Conservation (phyloP, 2,113 vertebrate species). For the Balaeniceps rex region DNA sequence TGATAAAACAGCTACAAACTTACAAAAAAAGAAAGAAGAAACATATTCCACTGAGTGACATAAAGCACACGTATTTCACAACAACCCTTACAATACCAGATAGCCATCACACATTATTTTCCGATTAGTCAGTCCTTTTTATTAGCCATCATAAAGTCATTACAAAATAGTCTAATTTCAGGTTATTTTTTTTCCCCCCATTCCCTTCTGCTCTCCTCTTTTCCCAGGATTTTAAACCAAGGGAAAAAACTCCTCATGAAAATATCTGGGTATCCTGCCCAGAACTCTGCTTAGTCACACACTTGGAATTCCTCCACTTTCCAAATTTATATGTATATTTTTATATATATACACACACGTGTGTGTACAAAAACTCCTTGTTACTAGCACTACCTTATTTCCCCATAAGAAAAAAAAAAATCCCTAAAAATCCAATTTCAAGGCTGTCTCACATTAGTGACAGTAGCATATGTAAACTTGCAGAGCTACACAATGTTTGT, state of each 20-base stretch:
- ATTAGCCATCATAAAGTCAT: background rate
- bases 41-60: background rate
- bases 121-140: background rate
- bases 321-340: background rate
- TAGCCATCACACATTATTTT: background rate
- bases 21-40: no score
- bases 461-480: background rate
- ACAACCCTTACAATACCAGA: background rate
- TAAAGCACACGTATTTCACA: background rate
- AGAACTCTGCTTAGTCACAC: background rate
- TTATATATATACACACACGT: rapidly evolving
- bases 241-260: background rate
- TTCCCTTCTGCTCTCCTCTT: background rate
- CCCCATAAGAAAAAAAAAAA: background rate
- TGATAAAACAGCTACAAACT: background rate
- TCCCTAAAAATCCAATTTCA: background rate
- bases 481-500: background rate
- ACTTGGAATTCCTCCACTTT: background rate
- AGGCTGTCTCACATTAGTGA: background rate
- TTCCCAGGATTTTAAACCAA: background rate
- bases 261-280: background rate
- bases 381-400: background rate
- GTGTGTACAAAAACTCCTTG: background rate
- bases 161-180: background rate
- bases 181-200: rapidly evolving